Conservation (phyloP, 2,797 vertebrate genomes). For the Ispidina lecontei region DNA sequence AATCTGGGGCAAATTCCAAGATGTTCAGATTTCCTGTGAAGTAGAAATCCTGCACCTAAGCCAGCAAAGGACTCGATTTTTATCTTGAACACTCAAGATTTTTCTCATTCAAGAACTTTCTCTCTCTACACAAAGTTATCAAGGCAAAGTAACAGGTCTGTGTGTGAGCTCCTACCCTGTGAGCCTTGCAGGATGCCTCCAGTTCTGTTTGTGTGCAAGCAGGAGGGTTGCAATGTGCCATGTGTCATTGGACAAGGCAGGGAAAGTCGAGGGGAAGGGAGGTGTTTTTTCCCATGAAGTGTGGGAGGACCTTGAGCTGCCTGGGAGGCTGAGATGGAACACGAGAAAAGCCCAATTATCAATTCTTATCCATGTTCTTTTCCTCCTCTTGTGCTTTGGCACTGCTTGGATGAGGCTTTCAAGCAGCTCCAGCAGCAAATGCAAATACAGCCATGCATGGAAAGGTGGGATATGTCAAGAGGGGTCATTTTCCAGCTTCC, state of each 20-base stretch:
- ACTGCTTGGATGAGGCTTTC: neutral
- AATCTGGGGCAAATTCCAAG: neutral
- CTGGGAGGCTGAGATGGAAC: neutral
- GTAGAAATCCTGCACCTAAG: neutral
- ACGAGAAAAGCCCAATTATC: neutral
- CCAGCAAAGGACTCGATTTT: neutral
- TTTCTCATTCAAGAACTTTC: neutral
- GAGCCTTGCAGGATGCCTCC: neutral
- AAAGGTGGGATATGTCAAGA: neutral
- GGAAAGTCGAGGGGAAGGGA: neutral
- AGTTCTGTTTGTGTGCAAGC: neutral
- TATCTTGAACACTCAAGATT: neutral
- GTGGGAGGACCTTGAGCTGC: neutral
- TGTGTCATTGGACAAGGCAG: neutral
- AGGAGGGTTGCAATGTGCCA: neutral
- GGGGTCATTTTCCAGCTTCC: neutral
- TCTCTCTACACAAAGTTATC: neutral
- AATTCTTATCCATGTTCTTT: neutral
- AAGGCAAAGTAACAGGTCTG: neutral
- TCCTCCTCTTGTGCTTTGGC: neutral
- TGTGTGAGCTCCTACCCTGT: neutral
- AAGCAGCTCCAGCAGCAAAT: neutral
- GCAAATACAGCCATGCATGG: neutral
- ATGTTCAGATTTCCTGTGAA: neutral
- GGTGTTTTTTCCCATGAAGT: neutral